Evolutionary conservation across 2,113 vertebrate species (phyloP).

Genomic region (Tursiops truncatus): DNA sequence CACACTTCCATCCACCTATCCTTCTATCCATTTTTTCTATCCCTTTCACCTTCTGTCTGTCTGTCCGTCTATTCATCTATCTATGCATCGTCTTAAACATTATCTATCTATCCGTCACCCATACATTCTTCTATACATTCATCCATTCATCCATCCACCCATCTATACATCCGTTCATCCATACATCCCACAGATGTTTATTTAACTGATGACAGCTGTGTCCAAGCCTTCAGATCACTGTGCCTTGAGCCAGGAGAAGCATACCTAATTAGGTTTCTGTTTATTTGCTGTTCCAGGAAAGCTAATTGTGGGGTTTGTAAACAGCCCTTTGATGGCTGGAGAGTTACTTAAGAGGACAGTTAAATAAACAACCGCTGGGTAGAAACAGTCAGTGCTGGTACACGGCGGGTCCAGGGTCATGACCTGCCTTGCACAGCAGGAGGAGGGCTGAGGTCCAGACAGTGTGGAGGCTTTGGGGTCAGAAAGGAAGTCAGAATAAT

Average conservation of each 20-base stretch:
- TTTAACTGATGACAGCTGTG: neutral
- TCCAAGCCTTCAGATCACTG: neutral
- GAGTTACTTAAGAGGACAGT: constrained; percentile 71
- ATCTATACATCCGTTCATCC: neutral
- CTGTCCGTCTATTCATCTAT: neutral
- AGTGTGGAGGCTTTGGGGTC: neutral
- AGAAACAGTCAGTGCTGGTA: neutral
- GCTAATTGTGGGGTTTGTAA: constrained; percentile 76
- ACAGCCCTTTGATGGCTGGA: constrained; percentile 68
- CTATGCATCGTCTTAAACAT: neutral
- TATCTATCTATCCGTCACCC: neutral
- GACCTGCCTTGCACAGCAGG: neutral
- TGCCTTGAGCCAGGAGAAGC: constrained; percentile 40
- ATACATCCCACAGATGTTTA: neutral
- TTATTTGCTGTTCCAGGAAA: constrained; percentile 71
- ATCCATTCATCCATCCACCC: neutral
- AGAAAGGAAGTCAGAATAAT: neutral
- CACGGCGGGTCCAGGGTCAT: neutral
- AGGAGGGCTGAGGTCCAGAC: neutral
- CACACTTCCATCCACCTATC: too few relatives aligned
- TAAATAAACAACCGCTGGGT: constrained; percentile 53
- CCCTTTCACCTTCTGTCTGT: neutral
- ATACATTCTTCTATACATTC: too few relatives aligned
- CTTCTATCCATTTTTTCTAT: neutral
- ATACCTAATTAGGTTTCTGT: constrained; percentile 61